phyloP scores from a whole-genome alignment of 2,797 vertebrate species.

The Bovichtus diacanthus region DNA sequence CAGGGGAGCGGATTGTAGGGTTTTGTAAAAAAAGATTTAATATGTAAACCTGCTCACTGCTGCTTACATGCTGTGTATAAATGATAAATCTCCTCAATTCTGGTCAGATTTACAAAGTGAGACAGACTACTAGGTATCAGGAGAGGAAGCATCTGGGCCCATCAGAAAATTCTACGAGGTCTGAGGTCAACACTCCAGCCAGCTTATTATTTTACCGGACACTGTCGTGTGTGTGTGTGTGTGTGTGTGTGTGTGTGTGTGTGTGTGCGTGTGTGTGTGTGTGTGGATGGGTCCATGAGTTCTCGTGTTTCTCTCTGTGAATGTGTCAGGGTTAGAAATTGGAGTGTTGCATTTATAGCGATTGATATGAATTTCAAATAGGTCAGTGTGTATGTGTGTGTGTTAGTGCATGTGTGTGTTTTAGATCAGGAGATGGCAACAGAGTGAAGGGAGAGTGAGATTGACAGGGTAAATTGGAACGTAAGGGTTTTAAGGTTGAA shows the following conservation, averaged over 20 bases:
- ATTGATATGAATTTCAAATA: slow-evolving; percentile 71
- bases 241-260: slow-evolving; percentile 18
- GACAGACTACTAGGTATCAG: not conserved
- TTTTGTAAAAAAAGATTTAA: slow-evolving; percentile 15
- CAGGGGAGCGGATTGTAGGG: not conserved
- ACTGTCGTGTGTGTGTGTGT: not conserved
- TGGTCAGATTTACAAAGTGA: slow-evolving; percentile 44
- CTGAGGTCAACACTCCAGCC: slow-evolving; percentile 54
- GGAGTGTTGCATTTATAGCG: slow-evolving; percentile 46
- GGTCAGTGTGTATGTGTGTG: slow-evolving; percentile 18
- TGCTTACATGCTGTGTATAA: slow-evolving; percentile 45
- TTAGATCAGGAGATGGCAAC: slow-evolving; percentile 14
- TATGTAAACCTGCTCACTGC: slow-evolving; percentile 22
- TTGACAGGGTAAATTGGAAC: slow-evolving; percentile 79
- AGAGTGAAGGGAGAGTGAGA: slow-evolving; percentile 57
- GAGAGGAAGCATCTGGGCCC: slow-evolving; percentile 22
- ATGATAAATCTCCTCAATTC: slow-evolving; percentile 16
- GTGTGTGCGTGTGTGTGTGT: not conserved
- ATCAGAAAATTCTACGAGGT: slow-evolving; percentile 48
- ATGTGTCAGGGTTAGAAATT: slow-evolving; percentile 48
- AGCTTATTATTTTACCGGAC: slow-evolving; percentile 67
- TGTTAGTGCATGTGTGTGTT: slow-evolving; percentile 10
- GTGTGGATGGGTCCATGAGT: not conserved
- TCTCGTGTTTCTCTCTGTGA: slow-evolving; percentile 43
- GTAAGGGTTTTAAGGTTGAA: slow-evolving; percentile 64